A percentile compares a stretch with the other conserved stretches of the same genome.
Conservation (phyloP, 2,797 vertebrate genomes). For the Aldrovandia affinis region DNA sequence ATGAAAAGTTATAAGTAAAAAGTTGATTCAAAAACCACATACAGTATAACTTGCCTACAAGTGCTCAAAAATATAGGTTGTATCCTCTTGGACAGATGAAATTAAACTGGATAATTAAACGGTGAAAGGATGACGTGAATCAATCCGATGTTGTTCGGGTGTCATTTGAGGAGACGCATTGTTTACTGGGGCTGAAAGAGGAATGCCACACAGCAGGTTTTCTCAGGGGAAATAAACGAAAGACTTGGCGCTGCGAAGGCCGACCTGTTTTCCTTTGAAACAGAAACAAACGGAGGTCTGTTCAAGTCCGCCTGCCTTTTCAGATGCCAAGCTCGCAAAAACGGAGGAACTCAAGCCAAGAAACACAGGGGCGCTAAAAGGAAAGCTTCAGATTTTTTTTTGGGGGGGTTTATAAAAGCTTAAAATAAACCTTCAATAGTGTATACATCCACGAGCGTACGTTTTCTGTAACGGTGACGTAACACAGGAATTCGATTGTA, state of each 20-base stretch:
- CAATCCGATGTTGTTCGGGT: neutral
- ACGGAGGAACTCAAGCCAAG: neutral
- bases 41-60: neutral
- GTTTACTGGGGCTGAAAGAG: constrained; percentile 15
- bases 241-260: neutral
- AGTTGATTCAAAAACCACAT: neutral
- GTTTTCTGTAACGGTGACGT: neutral
- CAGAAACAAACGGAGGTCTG: neutral
- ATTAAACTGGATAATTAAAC: neutral
- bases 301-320: neutral
- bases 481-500: neutral
- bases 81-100: neutral
- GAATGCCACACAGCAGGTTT: neutral
- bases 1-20: neutral
- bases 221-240: neutral
- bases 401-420: neutral
- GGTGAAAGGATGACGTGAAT: neutral
- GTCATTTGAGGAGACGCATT: neutral
- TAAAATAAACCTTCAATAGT: neutral
- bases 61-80: neutral
- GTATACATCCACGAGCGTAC: neutral
- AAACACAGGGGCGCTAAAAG: neutral
- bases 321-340: neutral
- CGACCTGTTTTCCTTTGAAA: neutral
- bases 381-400: neutral